Evolutionary conservation across 92 coral and sea anemone genomes (phyloP), one percentile per base, ranked within the genome.

Genomic region (Montipora capitata): DNA sequence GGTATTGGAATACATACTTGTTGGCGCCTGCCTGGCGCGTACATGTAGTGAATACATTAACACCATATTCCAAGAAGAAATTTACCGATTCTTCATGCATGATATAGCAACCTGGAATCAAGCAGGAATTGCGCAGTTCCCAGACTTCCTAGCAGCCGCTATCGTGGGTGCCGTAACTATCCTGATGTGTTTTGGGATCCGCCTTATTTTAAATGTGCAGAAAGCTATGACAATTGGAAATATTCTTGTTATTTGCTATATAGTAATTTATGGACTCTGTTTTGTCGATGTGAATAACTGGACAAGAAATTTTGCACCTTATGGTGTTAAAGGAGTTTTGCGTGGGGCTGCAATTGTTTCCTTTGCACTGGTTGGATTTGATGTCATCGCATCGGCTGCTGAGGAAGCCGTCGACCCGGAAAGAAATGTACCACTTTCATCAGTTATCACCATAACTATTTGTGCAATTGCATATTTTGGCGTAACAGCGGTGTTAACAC

Each of bases 1-100:
- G 56, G 75, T 94, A 72, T 80, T 92, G 59, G 96, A 96, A 66
- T 94, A 96, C 67, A 87, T 94, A 64, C 88, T 96, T 51, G 94
- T 82, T 9, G 75, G 81, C 10, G 94, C 99, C 0, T 85, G 91
- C 2, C 73, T 90, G 42, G 91, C 97, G 9, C 84, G 99, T 14
- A 93, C 97, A 2, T 90, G 91, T 38, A 94, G 97, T 76, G 97
- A 85, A 40, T 93, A 91, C 75, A 88, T 96, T 56, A 76, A 96
- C 82, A 54, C 91, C 14, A 27, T 96, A 57, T 61, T 87, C 18
- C 90, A 88, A 52, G 96, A 89, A 14, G 69, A 44, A 52, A 96
- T 96, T 41, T 87, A 80, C 44, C 63, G 82, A 1, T 72, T 87
- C 68, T 87, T 93, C 40, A 66, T 78, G 74, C 56, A 85, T 8